Evolutionary conservation across 1,140 invertebrate genomes (phyloP).

Genomic region (Aphelenchoides besseyi): DNA sequence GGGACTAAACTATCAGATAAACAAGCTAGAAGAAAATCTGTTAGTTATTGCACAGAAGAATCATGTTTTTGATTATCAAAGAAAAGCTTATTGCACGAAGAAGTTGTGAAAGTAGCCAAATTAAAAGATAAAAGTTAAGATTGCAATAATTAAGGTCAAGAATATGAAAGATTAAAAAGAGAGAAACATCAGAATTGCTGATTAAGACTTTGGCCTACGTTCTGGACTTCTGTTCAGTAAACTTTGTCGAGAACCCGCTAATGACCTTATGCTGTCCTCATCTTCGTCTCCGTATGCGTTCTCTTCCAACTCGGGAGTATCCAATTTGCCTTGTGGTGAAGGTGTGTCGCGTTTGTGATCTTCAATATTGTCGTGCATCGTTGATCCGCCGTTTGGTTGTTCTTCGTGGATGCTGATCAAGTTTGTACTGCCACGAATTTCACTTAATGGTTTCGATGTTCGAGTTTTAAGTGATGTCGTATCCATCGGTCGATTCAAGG

Average conservation of each 20-base stretch:
- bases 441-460: slow-evolving; percentile 2
- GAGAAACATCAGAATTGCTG: no score
- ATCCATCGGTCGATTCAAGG: background rate
- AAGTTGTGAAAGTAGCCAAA: no score
- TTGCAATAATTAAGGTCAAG: no score
- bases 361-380: background rate
- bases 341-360: background rate
- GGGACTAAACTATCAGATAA: no score
- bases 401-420: slow-evolving; percentile 24
- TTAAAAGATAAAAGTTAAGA: no score
- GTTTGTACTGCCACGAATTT: slow-evolving; percentile 23
- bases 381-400: background rate
- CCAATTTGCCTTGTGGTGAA: slow-evolving; percentile 14
- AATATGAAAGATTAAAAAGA: no score
- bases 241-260: background rate
- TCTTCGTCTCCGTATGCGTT: slow-evolving; percentile 32
- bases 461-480: slow-evolving; percentile 8
- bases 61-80: no score
- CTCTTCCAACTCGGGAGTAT: slow-evolving; percentile 17
- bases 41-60: no score
- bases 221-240: background rate
- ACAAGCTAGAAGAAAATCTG: no score
- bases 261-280: slow-evolving; percentile 13
- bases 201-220: slow-evolving; percentile 1
- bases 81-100: no score